Evolutionary conservation across 2,888 invertebrate species (phyloP).

Genomic region (Beris morrisii): DNA sequence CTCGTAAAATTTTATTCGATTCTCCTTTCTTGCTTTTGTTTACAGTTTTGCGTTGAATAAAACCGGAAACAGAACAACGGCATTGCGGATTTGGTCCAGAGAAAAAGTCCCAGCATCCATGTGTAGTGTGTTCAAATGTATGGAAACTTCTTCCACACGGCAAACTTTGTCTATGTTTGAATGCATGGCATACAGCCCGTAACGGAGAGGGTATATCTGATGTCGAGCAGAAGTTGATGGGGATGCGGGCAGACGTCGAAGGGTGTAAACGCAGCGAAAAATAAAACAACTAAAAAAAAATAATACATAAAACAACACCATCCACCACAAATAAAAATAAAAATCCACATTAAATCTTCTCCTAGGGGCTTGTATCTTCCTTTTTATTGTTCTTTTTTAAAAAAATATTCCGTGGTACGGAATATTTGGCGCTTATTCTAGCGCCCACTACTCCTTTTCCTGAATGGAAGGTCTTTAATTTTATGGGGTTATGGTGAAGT

Average conservation of each 20-base stretch:
- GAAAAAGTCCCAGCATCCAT: too few relatives aligned
- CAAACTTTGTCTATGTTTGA: not conserved
- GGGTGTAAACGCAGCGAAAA: conserved; percentile 3
- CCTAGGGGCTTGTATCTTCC: too few relatives aligned
- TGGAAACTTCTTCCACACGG: not conserved
- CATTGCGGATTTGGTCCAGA: conserved; percentile 11
- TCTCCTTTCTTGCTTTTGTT: conserved; percentile 35
- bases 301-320: conserved; percentile 14
- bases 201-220: too few relatives aligned
- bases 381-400: too few relatives aligned
- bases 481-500: too few relatives aligned
- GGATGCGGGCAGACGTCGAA: too few relatives aligned
- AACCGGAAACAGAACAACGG: conserved; percentile 33
- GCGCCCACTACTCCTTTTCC: too few relatives aligned
- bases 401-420: too few relatives aligned
- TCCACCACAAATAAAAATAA: conserved; percentile 16
- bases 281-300: not conserved
- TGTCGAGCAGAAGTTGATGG: too few relatives aligned
- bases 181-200: not conserved
- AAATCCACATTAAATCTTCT: conserved; percentile 12
- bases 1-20: conserved; percentile 39
- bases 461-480: too few relatives aligned
- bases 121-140: too few relatives aligned
- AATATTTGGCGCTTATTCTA: too few relatives aligned
- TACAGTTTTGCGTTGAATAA: conserved; percentile 39